Base-by-base conservation (phyloP, 2,797 vertebrate genomes). In the Vipera latastei region DNA sequence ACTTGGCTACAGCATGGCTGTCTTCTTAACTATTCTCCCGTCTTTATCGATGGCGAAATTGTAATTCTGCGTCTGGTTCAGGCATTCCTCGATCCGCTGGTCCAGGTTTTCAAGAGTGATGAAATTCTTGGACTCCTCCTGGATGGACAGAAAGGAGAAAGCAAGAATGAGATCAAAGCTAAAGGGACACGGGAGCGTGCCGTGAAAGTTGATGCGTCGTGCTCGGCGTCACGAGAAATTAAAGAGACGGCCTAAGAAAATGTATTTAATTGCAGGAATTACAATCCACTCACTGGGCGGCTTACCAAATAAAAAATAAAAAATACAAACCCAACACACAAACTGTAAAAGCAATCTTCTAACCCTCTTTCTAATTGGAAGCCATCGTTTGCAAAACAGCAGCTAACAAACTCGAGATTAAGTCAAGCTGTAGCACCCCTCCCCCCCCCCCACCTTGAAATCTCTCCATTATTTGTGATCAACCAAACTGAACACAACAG, bases 31-130 rank as follows among this genome's bases (percentile, higher is more conserved):
- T 60, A 93, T 12, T 14, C 90, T 78, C 26, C 92, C 92, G 14
- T 97, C 96, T 95, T 97, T 98, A 96, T 98, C 97, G 1, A 98
- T 92, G 32, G 98, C 98, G 96, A 98, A 98, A 95, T 98, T 98
- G 94, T 98, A 98, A 92, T 97, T 98, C 95, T 97, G 97, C 0
- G 98, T 98, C 94, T 97, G 98, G 96, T 98, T 97, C 94, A 98
- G 96, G 11, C 97, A 98, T 25, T 97, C 97, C 87, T 98, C 98
- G 1, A 98, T 98, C 20, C 97, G 96, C 93, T 98, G 96, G 59
- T 98, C 98, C 96, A 98, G 25, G 95, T 98, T 98, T 92, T 98
- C 98, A 92, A 96, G 55, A 2, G 98, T 98, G 96, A 98, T 98
- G 86, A 93, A 93, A 26, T 22, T 61, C 69, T 85, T 83, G 86